These are phyloP conservation scores for Hycleus cichorii DNA, from an alignment of 1,140 invertebrate species.

Conservation along the genomic window DNA sequence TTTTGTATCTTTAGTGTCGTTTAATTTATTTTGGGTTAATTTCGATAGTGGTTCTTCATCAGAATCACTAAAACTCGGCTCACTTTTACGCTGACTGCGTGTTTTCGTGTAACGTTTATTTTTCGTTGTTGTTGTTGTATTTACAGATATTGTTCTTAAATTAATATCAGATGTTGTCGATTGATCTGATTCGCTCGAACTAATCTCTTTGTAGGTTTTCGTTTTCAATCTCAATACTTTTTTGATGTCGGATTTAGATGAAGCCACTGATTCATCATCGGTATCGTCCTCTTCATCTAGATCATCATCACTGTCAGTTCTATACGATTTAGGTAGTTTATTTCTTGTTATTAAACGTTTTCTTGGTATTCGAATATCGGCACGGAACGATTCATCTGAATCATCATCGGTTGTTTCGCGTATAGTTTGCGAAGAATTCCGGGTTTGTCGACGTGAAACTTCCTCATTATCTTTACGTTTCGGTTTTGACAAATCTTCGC, in stretches of 20 bases:
- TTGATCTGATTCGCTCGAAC: constrained; percentile 25
- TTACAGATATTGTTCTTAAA: constrained; percentile 17
- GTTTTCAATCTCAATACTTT: constrained; percentile 1
- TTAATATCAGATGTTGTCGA: constrained; percentile 29
- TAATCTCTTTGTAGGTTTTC: constrained; percentile 5
- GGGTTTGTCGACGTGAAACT: constrained; percentile 19
- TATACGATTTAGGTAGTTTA: constrained; percentile 1
- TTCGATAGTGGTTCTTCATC: constrained; percentile 53
- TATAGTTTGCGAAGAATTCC: constrained; percentile 14
- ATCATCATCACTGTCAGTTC: not conserved
- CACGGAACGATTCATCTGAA: constrained; percentile 29
- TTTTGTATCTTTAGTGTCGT: not conserved
- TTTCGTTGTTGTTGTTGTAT: not conserved
- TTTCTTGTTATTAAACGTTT: constrained; percentile 30
- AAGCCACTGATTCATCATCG: not conserved
- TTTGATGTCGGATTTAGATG: not conserved
- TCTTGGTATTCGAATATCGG: constrained; percentile 23
- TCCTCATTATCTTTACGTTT: constrained; percentile 3
- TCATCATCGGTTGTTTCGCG: constrained; percentile 23
- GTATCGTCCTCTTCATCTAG: not conserved
- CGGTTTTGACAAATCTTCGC: not conserved
- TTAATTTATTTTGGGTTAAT: constrained; percentile 31
- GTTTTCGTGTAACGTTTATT: constrained; percentile 26
- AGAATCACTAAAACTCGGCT: constrained; percentile 47
- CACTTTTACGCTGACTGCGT: constrained; percentile 10